Percentiles rank a stretch among this genome's conserved stretches.
Conservation (phyloP, 2,888 invertebrate genomes). For the Sycophila texana region DNA sequence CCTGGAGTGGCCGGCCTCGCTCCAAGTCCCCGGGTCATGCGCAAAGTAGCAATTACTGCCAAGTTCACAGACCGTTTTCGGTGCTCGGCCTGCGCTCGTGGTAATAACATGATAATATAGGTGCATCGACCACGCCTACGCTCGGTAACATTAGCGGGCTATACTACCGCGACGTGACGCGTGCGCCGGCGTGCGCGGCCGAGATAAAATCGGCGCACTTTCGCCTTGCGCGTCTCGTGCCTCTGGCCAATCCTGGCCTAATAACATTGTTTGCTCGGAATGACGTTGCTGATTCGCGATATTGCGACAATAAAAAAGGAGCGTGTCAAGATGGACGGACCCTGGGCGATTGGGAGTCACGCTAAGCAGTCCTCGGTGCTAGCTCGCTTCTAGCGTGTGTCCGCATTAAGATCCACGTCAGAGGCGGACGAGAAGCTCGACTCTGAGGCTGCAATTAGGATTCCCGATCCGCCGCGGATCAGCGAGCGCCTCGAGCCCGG, state of each 20-base stretch:
- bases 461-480: not conserved
- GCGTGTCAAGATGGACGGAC: slow-evolving; percentile 14
- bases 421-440: not conserved
- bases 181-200: slow-evolving; percentile 30
- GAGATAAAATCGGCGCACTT: slow-evolving; percentile 27
- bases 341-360: too few relatives aligned
- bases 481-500: not conserved
- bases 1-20: too few relatives aligned
- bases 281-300: too few relatives aligned
- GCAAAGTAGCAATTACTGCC: slow-evolving; percentile 39
- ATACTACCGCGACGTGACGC: too few relatives aligned
- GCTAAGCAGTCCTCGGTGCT: not conserved
- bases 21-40: slow-evolving; percentile 51
- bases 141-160: too few relatives aligned
- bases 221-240: slow-evolving; percentile 22
- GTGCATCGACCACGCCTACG: slow-evolving; percentile 66
- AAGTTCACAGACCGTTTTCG: slow-evolving; percentile 65
- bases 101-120: not conserved
- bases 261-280: too few relatives aligned
- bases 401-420: slow-evolving; percentile 26
- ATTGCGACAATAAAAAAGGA: not conserved
- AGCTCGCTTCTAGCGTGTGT: slow-evolving; percentile 4
- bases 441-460: slow-evolving; percentile 40
- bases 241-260: too few relatives aligned
- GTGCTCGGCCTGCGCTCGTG: slow-evolving; percentile 56